phyloP scores from a whole-genome alignment of 2,888 invertebrate genomes.

The Yponomeuta evonymella region DNA sequence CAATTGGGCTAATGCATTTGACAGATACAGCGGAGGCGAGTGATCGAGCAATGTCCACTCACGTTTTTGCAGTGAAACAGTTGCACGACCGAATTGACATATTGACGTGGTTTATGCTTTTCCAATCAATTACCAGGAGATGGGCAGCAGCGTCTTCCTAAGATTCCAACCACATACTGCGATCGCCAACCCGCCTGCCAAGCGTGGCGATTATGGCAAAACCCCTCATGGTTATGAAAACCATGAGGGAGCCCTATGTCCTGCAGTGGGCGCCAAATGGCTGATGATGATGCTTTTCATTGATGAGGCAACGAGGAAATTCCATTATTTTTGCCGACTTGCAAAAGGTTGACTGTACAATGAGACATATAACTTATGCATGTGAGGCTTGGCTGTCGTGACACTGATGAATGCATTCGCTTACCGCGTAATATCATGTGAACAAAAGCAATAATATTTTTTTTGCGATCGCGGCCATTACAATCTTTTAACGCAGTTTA shows the following conservation, averaged over 20 bases:
- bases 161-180: no score
- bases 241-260: no score
- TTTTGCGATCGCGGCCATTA: neutral
- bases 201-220: no score
- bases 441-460: neutral
- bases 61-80: slow-evolving; percentile 4
- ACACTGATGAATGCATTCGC: neutral
- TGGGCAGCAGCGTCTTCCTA: no score
- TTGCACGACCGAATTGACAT: neutral
- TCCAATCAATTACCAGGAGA: no score
- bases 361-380: no score
- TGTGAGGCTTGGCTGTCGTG: neutral
- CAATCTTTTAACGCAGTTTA: neutral
- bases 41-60: neutral
- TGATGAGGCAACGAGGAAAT: no score
- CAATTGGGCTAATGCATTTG: slow-evolving; percentile 15
- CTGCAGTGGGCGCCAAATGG: no score
- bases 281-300: neutral
- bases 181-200: no score
- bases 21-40: neutral
- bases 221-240: no score
- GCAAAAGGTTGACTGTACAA: no score
- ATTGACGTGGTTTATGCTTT: neutral
- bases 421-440: neutral
- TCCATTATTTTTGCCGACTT: no score